Base-by-base conservation (phyloP, 2,797 vertebrate species). In the Oophaga sylvatica region DNA sequence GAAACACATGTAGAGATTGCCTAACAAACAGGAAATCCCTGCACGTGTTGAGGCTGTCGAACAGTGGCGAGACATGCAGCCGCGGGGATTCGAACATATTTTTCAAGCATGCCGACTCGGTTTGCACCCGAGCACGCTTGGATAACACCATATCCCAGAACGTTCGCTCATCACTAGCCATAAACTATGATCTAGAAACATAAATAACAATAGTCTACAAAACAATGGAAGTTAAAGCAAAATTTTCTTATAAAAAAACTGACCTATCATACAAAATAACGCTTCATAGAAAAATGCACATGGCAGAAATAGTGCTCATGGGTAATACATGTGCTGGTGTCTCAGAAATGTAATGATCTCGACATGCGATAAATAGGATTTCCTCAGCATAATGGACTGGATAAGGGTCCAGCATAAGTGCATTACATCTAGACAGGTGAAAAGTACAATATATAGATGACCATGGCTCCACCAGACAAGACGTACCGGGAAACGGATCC, bases 261-360 rank as follows among this genome's bases (percentile, higher is more conserved):
- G 70, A 22, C 41, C 57, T 35, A 80, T 62, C 29, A 80, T 62
- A 80, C 57, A 80, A 63, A 35, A 80, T 19, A 59, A 62, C 6
- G 29, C 26, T 79, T 26, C 56, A 60, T 79, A 31, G 17, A 62
- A 78, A 57, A 41, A 20, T 67, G 59, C 45, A 35, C 20, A 17
- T 81, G 22, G 15, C 22, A 48, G 45, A 45, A n/a, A 81, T 81
- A 48, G 63, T 65, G 63, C 80, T 81, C 65, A 63, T 45, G 29
- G 70, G 19, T 13, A 77, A 26, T 76, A 53, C 22, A 56, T 15
- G 22, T 56, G 75, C 22, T 17, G 22, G 45, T 1, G 48, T 77
- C 48, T 77, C 75, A 77, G 41, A 73, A 73, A 73, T 73, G 41
- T 73, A 3, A 73, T 20, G 5, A 41, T 48, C 22, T 75, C 10